A percentile compares a stretch with the other conserved stretches of the same genome.
Conservation (phyloP, 2,888 invertebrate genomes). For the Pyrrhia umbra region DNA sequence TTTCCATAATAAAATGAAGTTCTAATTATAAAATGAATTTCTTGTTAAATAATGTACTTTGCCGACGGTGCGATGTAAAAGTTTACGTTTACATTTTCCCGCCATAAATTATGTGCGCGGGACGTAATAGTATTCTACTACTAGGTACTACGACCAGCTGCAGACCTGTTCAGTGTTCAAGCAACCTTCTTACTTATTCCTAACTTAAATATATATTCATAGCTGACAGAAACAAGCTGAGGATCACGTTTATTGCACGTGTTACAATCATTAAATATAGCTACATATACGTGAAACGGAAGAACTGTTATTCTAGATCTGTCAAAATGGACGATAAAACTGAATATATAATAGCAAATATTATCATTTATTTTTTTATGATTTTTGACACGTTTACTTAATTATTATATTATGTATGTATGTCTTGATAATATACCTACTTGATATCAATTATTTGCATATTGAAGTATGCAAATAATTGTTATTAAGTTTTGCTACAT, state of each 20-base stretch:
- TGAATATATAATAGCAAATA: too few relatives aligned
- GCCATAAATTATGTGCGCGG: constrained; percentile 20
- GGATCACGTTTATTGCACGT: constrained; percentile 21
- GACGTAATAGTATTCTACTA: not conserved
- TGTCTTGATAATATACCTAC: too few relatives aligned
- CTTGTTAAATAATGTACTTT: not conserved
- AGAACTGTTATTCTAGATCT: too few relatives aligned
- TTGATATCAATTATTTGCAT: too few relatives aligned
- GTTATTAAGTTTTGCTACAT: too few relatives aligned
- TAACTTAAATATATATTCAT: constrained; percentile 23
- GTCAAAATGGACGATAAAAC: too few relatives aligned
- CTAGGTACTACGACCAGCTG: constrained; percentile 10
- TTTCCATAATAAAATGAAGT: too few relatives aligned
- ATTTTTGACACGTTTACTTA: too few relatives aligned
- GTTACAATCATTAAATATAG: constrained; percentile 10
- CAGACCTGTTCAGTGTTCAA: constrained; percentile 10
- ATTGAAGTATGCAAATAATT: too few relatives aligned
- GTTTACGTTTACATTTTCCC: constrained; percentile 26
- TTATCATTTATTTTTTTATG: too few relatives aligned
- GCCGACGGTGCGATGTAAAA: not conserved
- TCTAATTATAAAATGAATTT: not conserved
- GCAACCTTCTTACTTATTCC: constrained; percentile 31
- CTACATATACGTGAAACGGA: too few relatives aligned
- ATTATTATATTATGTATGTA: too few relatives aligned
- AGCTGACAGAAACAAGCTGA: constrained; percentile 15